A percentile compares a stretch with the other conserved stretches of the same genome.
Evolutionary conservation across 2,888 invertebrate species (phyloP).

Genomic region (Eristalis pertinax): DNA sequence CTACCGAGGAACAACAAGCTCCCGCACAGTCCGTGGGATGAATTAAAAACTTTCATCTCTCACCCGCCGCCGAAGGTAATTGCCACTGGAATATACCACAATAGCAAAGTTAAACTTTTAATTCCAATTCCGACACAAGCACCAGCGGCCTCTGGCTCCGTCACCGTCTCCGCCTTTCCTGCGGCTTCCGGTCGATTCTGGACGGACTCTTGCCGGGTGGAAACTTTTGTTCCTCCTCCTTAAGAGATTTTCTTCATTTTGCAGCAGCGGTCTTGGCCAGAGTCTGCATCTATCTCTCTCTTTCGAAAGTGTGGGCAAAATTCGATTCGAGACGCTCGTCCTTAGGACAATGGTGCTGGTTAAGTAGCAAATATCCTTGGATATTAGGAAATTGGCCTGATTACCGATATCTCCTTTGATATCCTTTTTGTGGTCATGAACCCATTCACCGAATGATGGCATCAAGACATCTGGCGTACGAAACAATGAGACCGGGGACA

Average conservation of each 20-base stretch:
- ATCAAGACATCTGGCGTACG: slow-evolving; percentile 27
- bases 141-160: neutral
- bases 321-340: slow-evolving; percentile 15
- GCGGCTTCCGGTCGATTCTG: neutral
- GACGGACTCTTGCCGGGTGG: too few relatives aligned
- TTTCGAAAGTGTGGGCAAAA: slow-evolving; percentile 12
- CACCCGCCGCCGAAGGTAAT: slow-evolving; percentile 49
- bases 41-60: slow-evolving; percentile 17
- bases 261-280: neutral
- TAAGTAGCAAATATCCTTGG: slow-evolving; percentile 61
- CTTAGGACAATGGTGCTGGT: slow-evolving; percentile 47
- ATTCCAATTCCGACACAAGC: slow-evolving; percentile 31
- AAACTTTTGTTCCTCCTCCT: slow-evolving; percentile 31
- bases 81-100: slow-evolving; percentile 56
- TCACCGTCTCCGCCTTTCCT: neutral
- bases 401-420: slow-evolving; percentile 58
- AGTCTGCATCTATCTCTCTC: too few relatives aligned
- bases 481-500: neutral
- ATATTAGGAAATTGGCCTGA: slow-evolving; percentile 70
- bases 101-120: slow-evolving; percentile 63
- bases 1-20: slow-evolving; percentile 24
- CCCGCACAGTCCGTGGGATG: slow-evolving; percentile 18
- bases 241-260: neutral
- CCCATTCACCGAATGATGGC: slow-evolving; percentile 26
- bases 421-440: slow-evolving; percentile 57